Percentiles rank a stretch among this genome's conserved stretches.
These are phyloP conservation scores for Telenomus remus DNA, from an alignment of 1,140 invertebrate genomes.

Conservation along the genomic window DNA sequence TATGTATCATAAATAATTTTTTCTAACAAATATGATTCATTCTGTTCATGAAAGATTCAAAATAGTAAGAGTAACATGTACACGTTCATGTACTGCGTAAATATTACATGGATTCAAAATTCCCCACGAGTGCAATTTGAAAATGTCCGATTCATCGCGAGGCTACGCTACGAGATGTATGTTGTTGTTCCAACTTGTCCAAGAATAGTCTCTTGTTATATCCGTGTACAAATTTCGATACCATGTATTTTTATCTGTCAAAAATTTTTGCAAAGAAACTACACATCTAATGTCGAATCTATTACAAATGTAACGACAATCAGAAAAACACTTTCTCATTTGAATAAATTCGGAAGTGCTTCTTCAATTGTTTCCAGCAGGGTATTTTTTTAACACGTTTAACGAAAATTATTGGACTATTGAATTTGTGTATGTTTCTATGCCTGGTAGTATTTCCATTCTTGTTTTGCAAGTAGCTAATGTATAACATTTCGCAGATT, in stretches of 20 bases:
- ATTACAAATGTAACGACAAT: too few species aligned
- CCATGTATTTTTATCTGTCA: background rate
- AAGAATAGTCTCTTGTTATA: conserved; percentile 12
- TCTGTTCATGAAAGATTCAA: conserved; percentile 25
- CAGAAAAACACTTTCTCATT: too few species aligned
- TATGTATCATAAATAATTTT: conserved; percentile 14
- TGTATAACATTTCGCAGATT: too few species aligned
- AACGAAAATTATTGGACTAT: too few species aligned
- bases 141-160: conserved; percentile 39
- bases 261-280: background rate
- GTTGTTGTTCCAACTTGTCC: conserved; percentile 37
- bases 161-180: conserved; percentile 13
- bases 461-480: too few species aligned
- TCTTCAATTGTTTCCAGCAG: too few species aligned
- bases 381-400: too few species aligned
- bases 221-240: background rate
- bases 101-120: conserved; percentile 34
- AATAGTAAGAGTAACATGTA: conserved; percentile 37
- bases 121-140: conserved; percentile 41
- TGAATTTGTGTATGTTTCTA: too few species aligned
- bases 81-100: conserved; percentile 30
- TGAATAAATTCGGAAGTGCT: too few species aligned
- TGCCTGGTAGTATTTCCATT: too few species aligned
- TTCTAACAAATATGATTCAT: conserved; percentile 1
- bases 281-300: too few species aligned